Evolutionary conservation across 2,888 invertebrate species (phyloP).

Genomic region (Leptogaster cylindrica): DNA sequence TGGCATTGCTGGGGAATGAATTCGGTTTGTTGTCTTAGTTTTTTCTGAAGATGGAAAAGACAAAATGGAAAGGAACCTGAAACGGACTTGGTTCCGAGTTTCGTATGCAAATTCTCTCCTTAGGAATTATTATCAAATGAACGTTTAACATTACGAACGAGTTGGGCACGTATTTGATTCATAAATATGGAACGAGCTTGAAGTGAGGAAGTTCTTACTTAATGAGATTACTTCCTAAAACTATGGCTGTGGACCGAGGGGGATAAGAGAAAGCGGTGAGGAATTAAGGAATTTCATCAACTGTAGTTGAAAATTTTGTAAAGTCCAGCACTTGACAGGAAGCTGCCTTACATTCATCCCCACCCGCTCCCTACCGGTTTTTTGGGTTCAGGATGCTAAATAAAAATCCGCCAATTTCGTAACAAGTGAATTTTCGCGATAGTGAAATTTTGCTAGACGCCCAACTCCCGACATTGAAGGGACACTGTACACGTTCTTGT

Average conservation of each 20-base stretch:
- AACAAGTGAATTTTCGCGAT: too few relatives aligned
- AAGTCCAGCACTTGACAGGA: constrained; percentile 29
- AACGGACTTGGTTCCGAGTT: background rate
- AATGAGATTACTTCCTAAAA: constrained; percentile 32
- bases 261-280: background rate
- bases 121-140: constrained; percentile 38
- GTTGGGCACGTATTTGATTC: constrained; percentile 36
- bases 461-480: background rate
- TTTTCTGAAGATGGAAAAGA: too few relatives aligned
- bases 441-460: constrained; percentile 7
- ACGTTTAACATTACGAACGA: constrained; percentile 33
- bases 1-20: background rate
- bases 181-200: constrained; percentile 38
- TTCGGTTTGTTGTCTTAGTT: constrained; percentile 25
- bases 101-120: constrained; percentile 35
- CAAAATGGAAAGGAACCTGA: background rate
- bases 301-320: constrained; percentile 27
- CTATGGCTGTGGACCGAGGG: background rate
- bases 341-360: background rate
- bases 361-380: too few relatives aligned
- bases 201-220: constrained; percentile 38
- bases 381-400: too few relatives aligned
- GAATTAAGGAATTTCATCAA: constrained; percentile 18
- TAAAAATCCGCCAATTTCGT: background rate
- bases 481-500: background rate